Conservation (phyloP, 37 sponge, comb jelly and placozoan genomes). For the Theonella swinhoei region DNA sequence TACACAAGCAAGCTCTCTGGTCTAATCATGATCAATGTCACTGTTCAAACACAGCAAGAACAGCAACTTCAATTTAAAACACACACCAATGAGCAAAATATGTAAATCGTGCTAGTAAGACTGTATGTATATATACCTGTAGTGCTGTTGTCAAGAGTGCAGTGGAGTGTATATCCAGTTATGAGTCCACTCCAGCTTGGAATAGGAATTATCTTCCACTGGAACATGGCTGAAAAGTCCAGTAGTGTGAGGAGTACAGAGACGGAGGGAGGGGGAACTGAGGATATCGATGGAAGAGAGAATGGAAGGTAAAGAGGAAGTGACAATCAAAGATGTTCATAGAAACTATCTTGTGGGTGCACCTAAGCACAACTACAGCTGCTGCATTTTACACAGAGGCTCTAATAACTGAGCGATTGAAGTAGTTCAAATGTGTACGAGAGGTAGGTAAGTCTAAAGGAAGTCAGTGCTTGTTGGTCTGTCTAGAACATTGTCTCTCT, state of each 20-base stretch:
- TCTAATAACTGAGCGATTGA: neutral
- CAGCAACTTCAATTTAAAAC: too few species aligned
- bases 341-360: neutral
- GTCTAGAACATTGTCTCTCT: neutral
- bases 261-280: slow-evolving; percentile 31
- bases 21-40: too few species aligned
- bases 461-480: neutral
- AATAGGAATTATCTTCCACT: neutral
- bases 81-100: too few species aligned
- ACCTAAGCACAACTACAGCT: neutral
- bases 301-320: neutral
- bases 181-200: neutral
- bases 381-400: neutral
- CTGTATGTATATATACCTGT: neutral
- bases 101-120: too few species aligned
- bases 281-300: slow-evolving; percentile 1
- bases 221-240: slow-evolving; percentile 9
- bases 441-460: neutral
- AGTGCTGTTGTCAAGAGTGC: neutral
- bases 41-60: too few species aligned
- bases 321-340: slow-evolving; percentile 14
- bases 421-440: neutral
- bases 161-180: slow-evolving; percentile 11
- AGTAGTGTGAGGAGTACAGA: slow-evolving; percentile 20
- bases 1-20: too few species aligned